Conservation (phyloP, 1,140 invertebrate genomes). For the Tribolium castaneum region DNA sequence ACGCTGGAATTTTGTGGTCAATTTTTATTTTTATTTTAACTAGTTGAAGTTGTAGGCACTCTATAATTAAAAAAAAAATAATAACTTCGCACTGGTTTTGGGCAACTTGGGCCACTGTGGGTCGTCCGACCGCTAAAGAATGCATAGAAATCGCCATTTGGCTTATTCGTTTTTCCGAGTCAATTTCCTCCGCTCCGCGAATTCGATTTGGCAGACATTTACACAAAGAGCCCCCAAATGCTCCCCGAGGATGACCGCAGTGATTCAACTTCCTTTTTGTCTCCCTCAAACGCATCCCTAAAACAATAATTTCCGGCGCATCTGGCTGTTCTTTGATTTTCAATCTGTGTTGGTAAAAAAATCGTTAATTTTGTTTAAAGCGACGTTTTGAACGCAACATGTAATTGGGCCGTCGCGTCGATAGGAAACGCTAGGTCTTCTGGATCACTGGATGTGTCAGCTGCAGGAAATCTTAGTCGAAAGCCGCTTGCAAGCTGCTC, state of each 20-base stretch:
- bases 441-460: constrained; percentile 41
- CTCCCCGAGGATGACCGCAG: constrained; percentile 14
- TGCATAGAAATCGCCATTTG: neutral
- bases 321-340: neutral
- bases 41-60: too few species aligned
- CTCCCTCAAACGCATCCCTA: constrained; percentile 12
- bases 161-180: constrained; percentile 4
- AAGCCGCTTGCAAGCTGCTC: constrained; percentile 33
- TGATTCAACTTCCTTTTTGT: constrained; percentile 27
- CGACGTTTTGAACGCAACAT: constrained; percentile 6
- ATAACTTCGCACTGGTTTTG: too few species aligned
- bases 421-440: constrained; percentile 33
- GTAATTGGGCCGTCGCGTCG: constrained; percentile 13
- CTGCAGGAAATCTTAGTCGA: constrained; percentile 39
- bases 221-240: constrained; percentile 11
- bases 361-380: too few species aligned
- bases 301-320: constrained; percentile 13
- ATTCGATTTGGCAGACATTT: constrained; percentile 27
- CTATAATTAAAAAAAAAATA: too few species aligned
- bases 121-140: too few species aligned
- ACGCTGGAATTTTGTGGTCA: too few species aligned
- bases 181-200: constrained; percentile 9
- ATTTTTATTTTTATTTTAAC: too few species aligned
- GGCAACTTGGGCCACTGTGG: too few species aligned
- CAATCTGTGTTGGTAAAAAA: neutral